These are phyloP conservation scores for Ganaspis sp. DNA, from an alignment of 1,140 invertebrate species.

Conservation along the genomic window DNA sequence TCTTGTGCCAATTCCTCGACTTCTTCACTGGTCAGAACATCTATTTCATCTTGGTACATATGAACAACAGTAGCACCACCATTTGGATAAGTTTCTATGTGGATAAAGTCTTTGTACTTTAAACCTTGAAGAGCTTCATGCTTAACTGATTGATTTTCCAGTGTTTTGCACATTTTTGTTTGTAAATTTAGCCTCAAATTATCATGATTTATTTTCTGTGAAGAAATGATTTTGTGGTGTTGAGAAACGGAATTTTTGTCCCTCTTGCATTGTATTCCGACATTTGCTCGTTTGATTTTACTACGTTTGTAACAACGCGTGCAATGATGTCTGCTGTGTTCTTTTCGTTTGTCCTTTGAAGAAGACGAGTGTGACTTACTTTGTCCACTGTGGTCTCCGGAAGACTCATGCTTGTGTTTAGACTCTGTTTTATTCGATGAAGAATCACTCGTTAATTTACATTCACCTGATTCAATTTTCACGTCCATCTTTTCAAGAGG, in stretches of 20 bases:
- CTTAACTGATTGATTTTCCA: conserved; percentile 69
- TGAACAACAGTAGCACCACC: conserved; percentile 96
- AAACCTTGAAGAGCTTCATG: conserved; percentile 76
- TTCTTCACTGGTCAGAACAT: conserved; percentile 84
- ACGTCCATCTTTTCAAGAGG: conserved; percentile 35
- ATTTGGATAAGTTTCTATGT: conserved; percentile 95
- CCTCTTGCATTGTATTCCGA: conserved; percentile 80
- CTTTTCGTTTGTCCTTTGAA: conserved; percentile 65
- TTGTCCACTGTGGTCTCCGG: conserved; percentile 37
- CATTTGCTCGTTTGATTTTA: conserved; percentile 79
- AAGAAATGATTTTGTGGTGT: conserved; percentile 64
- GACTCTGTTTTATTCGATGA: conserved; percentile 39
- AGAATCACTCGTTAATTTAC: conserved; percentile 40
- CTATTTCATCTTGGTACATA: conserved; percentile 94
- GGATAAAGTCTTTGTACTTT: conserved; percentile 86
- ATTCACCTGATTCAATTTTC: conserved; percentile 44
- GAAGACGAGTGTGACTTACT: conserved; percentile 60
- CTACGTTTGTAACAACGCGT: conserved; percentile 79
- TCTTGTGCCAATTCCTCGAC: conserved; percentile 90
- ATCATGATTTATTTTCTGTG: conserved; percentile 58
- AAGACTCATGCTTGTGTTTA: conserved; percentile 25
- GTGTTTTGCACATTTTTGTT: conserved; percentile 70
- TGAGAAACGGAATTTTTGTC: conserved; percentile 64
- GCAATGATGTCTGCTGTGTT: conserved; percentile 74
- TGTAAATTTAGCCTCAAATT: conserved; percentile 71